Evolutionary conservation across 2,797 vertebrate genomes (phyloP).

Genomic region (Lepus oiostolus): DNA sequence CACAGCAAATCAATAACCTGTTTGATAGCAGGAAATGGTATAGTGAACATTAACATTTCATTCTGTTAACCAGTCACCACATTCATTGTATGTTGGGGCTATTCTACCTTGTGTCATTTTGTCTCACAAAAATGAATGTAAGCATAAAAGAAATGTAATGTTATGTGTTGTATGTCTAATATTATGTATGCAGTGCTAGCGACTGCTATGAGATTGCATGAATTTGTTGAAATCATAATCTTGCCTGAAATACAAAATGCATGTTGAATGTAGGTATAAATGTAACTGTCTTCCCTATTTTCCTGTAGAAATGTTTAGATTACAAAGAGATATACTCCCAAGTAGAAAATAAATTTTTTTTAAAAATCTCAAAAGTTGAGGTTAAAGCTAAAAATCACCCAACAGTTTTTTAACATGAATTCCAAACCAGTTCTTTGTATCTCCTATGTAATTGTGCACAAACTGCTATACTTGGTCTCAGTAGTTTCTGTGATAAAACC

Average conservation of each 20-base stretch:
- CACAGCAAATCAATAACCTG: slow-evolving; percentile 75
- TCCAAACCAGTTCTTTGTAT: slow-evolving; percentile 43
- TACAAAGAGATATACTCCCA: slow-evolving; percentile 75
- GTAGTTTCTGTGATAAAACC: slow-evolving; percentile 50
- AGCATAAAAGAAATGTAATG: slow-evolving; percentile 74
- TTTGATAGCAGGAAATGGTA: slow-evolving; percentile 68
- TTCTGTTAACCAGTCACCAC: slow-evolving; percentile 72
- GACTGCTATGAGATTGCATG: slow-evolving; percentile 85
- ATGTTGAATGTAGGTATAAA: slow-evolving; percentile 81
- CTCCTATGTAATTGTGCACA: slow-evolving; percentile 60
- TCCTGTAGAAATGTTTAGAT: slow-evolving; percentile 79
- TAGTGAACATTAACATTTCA: slow-evolving; percentile 65
- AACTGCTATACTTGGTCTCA: slow-evolving; percentile 62
- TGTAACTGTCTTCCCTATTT: slow-evolving; percentile 77
- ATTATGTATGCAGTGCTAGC: slow-evolving; percentile 72
- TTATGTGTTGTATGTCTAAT: slow-evolving; percentile 71
- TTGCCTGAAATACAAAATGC: slow-evolving; percentile 85
- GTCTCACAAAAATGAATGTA: slow-evolving; percentile 76
- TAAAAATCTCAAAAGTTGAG: slow-evolving; percentile 66
- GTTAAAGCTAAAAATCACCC: slow-evolving; percentile 42
- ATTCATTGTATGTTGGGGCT: slow-evolving; percentile 64
- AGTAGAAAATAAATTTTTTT: slow-evolving; percentile 51
- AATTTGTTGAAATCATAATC: slow-evolving; percentile 72
- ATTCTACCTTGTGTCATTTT: slow-evolving; percentile 59
- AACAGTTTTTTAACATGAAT: slow-evolving; percentile 41